Percentiles rank a stretch among this genome's conserved stretches.
Conservation (phyloP, 1,140 invertebrate species). For the Cotesia glomerata region DNA sequence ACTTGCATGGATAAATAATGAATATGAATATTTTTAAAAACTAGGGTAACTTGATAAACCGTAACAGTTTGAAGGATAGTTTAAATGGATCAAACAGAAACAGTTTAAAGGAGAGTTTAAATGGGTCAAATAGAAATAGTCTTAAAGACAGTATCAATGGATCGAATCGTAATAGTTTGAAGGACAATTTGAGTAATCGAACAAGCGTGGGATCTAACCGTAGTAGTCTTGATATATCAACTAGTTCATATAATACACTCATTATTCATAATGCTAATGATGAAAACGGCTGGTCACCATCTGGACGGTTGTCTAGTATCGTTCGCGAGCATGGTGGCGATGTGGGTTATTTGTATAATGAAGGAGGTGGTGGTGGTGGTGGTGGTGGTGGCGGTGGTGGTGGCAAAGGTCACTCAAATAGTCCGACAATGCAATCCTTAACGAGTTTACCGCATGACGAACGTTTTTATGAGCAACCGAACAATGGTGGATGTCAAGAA, state of each 20-base stretch:
- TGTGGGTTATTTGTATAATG: slow-evolving; percentile 58
- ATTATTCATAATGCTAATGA: slow-evolving; percentile 77
- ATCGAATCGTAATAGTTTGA: slow-evolving; percentile 65
- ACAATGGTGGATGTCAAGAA: slow-evolving; percentile 68
- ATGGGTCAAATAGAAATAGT: slow-evolving; percentile 71
- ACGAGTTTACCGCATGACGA: slow-evolving; percentile 58
- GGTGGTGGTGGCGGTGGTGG: slow-evolving; percentile 55
- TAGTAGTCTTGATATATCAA: slow-evolving; percentile 76
- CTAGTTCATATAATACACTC: slow-evolving; percentile 80
- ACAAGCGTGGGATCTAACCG: slow-evolving; percentile 69
- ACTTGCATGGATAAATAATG: not conserved
- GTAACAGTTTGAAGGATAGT: slow-evolving; percentile 59
- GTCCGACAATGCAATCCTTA: slow-evolving; percentile 60
- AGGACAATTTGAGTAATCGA: slow-evolving; percentile 60
- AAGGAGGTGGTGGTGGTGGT: slow-evolving; percentile 59
- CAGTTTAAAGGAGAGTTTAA: slow-evolving; percentile 67
- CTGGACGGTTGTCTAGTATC: slow-evolving; percentile 62
- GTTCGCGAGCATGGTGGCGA: slow-evolving; percentile 54
- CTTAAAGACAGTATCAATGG: slow-evolving; percentile 74
- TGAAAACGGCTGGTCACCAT: slow-evolving; percentile 71
- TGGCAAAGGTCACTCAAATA: slow-evolving; percentile 62
- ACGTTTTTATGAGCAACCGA: slow-evolving; percentile 56
- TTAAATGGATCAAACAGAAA: slow-evolving; percentile 71
- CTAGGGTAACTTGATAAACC: slow-evolving; percentile 57
- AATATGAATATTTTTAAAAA: slow-evolving; percentile 9